phyloP scores from a whole-genome alignment of 2,888 invertebrate species.

The Yponomeuta evonymella region DNA sequence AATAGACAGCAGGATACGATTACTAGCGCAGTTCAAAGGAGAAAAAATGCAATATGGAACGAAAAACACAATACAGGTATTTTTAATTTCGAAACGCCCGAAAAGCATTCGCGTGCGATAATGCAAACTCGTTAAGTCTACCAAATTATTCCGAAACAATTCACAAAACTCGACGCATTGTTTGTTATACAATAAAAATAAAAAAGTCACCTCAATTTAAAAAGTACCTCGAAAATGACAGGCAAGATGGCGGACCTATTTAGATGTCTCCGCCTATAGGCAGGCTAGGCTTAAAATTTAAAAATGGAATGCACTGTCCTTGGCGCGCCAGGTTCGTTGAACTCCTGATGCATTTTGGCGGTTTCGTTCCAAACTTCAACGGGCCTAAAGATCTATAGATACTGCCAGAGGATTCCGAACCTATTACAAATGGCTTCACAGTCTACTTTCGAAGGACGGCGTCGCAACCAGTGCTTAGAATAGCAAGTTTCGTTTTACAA shows the following conservation, averaged over 20 bases:
- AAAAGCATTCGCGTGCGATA: conserved; percentile 10
- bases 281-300: conserved; percentile 70
- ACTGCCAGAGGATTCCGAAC: conserved; percentile 31
- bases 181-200: conserved; percentile 40
- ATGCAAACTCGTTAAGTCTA: conserved; percentile 56
- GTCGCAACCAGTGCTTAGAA: background rate
- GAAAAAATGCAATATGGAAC: background rate
- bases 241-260: conserved; percentile 71
- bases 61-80: background rate
- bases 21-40: background rate
- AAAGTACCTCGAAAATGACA: conserved; percentile 55
- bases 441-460: conserved; percentile 32
- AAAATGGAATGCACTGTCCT: conserved; percentile 76
- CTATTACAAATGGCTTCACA: conserved; percentile 33
- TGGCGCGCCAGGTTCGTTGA: conserved; percentile 67
- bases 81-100: background rate
- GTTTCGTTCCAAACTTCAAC: conserved; percentile 49
- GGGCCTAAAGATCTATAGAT: conserved; percentile 29
- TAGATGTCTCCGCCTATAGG: conserved; percentile 73
- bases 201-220: conserved; percentile 20
- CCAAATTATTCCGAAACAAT: conserved; percentile 69
- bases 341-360: conserved; percentile 75
- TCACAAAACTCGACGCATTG: conserved; percentile 54
- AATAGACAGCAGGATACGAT: background rate
- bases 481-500: conserved; percentile 29